Evolutionary conservation across 2,113 vertebrate genomes (phyloP), one percentile per base, ranked within the genome.

Genomic region (Mesitornis unicolor): DNA sequence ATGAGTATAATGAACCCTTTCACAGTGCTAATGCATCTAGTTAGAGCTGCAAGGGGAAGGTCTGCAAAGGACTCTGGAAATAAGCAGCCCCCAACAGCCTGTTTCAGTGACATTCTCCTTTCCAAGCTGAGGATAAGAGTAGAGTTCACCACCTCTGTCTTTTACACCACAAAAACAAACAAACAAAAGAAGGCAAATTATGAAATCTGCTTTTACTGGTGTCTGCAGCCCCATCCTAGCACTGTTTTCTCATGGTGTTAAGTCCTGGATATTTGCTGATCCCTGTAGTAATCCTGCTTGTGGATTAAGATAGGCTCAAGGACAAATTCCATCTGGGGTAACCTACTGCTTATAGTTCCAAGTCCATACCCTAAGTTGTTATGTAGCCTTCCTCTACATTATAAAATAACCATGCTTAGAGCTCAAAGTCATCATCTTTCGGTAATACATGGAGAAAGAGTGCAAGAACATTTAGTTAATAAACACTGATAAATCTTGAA

Each of bases 171-270:
- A 76, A 48, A 28, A 26, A 26, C 12, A 51, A 21, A 6, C 24
- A 33, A 33, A 15, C 13, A 31, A 15, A 15, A 59, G 15, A 14
- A 4, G 6, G 5, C 1, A 51, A 38, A 75, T n/a, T 0, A 31
- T 57, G 15, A 68, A 78, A 92, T 61, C 33, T 82, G 11, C 11
- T 82, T 84, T 78, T 53, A 70, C 29, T n/a, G 22, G 10, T 12
- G 5, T 24, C n/a, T 81, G 56, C 31, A 94, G 48, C 8, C 10
- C 8, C 19, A 43, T 40, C 20, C 16, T 28, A 84, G 21, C 14
- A 33, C 47, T 79, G 9, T 57, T 63, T 78, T 67, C 67, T 79
- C 20, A 29, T 4, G 2, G 28, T 29, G 10, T 31, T 53, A 90
- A 78, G 16, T 61, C 25, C 33, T 71, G 28, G 20, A 6, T 77